These are phyloP conservation scores for Champsocephalus esox DNA, from an alignment of 2,797 vertebrate genomes.

Conservation along the genomic window DNA sequence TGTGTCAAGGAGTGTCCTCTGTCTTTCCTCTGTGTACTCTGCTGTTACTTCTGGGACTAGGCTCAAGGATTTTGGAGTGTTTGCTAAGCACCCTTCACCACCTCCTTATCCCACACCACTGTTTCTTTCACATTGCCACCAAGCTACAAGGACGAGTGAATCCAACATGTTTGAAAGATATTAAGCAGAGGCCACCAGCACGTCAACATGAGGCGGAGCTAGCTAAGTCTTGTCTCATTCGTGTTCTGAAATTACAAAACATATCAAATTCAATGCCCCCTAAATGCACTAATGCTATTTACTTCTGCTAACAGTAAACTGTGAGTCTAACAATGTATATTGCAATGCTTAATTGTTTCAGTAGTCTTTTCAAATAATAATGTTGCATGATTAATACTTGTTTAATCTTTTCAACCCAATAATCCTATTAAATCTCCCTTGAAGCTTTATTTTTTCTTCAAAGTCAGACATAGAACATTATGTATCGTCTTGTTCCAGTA, in stretches of 20 bases:
- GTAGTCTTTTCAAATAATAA: constrained; percentile 1
- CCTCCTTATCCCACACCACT: not conserved
- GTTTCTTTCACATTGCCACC: constrained; percentile 11
- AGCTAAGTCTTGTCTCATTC: no score
- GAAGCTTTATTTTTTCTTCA: constrained; percentile 14
- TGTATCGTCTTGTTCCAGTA: constrained; percentile 5
- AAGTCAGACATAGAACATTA: not conserved
- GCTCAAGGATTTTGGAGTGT: constrained; percentile 58
- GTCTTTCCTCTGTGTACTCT: constrained; percentile 49
- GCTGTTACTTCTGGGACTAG: constrained; percentile 40
- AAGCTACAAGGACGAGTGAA: constrained; percentile 65
- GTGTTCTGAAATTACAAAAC: no score
- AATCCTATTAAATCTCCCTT: constrained; percentile 33
- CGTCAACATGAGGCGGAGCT: no score
- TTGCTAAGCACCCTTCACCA: constrained; percentile 24
- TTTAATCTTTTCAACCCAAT: constrained; percentile 30
- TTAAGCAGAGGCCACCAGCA: not conserved
- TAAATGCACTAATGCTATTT: no score
- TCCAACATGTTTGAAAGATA: constrained; percentile 45
- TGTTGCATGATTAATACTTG: constrained; percentile 28
- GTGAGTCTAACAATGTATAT: not conserved
- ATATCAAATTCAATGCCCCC: no score
- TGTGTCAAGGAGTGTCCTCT: constrained; percentile 25
- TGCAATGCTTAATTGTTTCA: not conserved
- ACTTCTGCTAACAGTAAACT: no score